Base-by-base conservation (phyloP, 2,113 vertebrate species). In the Hydrochoerus hydrochaeris region DNA sequence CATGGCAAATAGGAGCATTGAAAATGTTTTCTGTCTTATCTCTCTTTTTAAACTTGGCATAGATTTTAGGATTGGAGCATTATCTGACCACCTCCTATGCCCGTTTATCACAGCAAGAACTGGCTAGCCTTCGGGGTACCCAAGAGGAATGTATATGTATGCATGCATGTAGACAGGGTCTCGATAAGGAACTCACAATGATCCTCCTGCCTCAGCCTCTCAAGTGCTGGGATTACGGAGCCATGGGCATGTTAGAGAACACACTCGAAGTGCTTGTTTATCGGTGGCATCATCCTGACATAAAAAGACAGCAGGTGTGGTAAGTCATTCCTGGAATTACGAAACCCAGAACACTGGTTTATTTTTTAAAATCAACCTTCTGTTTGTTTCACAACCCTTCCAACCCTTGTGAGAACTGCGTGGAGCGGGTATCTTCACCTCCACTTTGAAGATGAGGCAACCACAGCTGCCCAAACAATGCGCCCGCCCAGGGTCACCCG, bases 11-110 rank as follows among this genome's bases (percentile, higher is more conserved):
- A 28, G 5, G 5, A 44, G 91, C 54, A 85, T 30, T 91, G 46
- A 85, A 95, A 89, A 65, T 58, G 35, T 67, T 71, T 95, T 94
- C 49, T 91, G 73, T 75, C 26, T 78, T 78, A 60, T 54, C 82
- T 22, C 38, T 41, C 69, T 84, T 91, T 24, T 41, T 83, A 28
- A 73, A 44, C 91, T 75, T 46, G 78, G 35, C 58, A 52, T 84
- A 49, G 26, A n/a, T 22, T 93, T 88, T 93, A 91, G 78, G 78
- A 90, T 93, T 85, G 44, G 82, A 78, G 22, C 41, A n/a, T 77
- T 83, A 46, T n/a, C 57, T 38, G 52, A 10, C 44, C n/a, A 90
- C 17, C 22, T 77, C 12, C 46, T 16, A 12, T 85, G 49, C 71
- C 82, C 85, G 28, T 71, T 69, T 57, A 20, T 86, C 88, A 38